Evolutionary conservation across 2,888 invertebrate genomes (phyloP).

Genomic region (Chromoteleia sp.): DNA sequence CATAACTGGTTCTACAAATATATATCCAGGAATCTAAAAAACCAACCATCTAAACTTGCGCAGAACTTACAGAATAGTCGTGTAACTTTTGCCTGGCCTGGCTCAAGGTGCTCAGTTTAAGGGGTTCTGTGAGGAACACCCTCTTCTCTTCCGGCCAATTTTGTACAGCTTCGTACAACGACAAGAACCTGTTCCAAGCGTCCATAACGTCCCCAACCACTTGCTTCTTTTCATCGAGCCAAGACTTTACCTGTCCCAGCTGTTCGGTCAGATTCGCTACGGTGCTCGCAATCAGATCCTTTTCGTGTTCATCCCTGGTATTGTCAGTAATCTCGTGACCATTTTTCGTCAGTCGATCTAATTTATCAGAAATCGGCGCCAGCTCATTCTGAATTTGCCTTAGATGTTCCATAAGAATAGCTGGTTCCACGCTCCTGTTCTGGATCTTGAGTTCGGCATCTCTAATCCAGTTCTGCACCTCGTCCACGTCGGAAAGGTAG

Average conservation of each 20-base stretch:
- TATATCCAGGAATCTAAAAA: too few species aligned
- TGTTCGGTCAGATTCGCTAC: constrained; percentile 92
- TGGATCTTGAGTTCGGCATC: constrained; percentile 93
- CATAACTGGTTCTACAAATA: too few species aligned
- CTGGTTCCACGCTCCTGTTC: constrained; percentile 92
- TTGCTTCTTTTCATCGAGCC: constrained; percentile 93
- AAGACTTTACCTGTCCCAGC: constrained; percentile 90
- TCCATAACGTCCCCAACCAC: constrained; percentile 94
- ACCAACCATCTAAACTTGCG: too few species aligned
- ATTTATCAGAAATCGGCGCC: constrained; percentile 89
- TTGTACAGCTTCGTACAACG: constrained; percentile 92
- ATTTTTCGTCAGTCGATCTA: constrained; percentile 91
- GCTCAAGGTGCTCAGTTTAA: constrained; percentile 91
- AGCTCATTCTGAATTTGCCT: constrained; percentile 92
- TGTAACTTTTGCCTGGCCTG: constrained; percentile 94
- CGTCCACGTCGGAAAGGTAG: constrained; percentile 92
- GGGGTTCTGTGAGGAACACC: constrained; percentile 91
- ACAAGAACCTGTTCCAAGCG: constrained; percentile 94
- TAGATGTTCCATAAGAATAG: constrained; percentile 90
- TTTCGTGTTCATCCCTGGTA: constrained; percentile 91
- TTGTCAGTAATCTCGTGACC: constrained; percentile 92
- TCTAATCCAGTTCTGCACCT: constrained; percentile 93
- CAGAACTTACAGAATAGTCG: constrained; percentile 90
- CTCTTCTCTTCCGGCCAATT: constrained; percentile 94
- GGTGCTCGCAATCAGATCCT: constrained; percentile 90